phyloP scores from a whole-genome alignment of 2,888 invertebrate genomes.

The Sepiola atlantica region DNA sequence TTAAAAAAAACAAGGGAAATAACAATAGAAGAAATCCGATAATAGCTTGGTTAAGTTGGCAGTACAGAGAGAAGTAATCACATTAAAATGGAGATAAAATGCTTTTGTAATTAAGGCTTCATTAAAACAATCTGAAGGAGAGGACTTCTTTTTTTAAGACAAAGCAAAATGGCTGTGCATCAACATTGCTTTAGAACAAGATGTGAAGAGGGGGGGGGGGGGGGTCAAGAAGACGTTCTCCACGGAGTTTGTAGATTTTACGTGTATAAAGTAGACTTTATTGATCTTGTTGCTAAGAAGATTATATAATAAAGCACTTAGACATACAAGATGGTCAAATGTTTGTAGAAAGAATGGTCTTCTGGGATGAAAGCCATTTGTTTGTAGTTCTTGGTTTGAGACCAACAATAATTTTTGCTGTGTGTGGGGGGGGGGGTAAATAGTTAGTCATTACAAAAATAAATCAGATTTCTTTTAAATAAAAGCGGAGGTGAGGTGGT shows the following conservation, averaged over 20 bases:
- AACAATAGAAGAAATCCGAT: background rate
- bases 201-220: background rate
- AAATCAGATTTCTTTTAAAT: too few species aligned
- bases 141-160: background rate
- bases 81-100: background rate
- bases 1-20: too few species aligned
- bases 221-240: background rate
- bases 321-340: background rate
- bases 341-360: background rate
- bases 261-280: background rate
- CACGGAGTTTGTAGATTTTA: background rate
- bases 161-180: background rate
- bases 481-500: too few species aligned
- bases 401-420: background rate
- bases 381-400: background rate
- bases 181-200: background rate
- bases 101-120: background rate
- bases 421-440: background rate
- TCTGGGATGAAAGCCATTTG: background rate
- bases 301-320: slow-evolving; percentile 14
- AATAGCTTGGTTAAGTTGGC: background rate
- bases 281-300: background rate
- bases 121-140: background rate
- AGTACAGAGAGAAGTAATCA: background rate
- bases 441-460: background rate